A percentile compares a stretch with the other conserved stretches of the same genome.
Conservation (phyloP, 2,888 invertebrate species). For the Ommatoiulus sabulosus region DNA sequence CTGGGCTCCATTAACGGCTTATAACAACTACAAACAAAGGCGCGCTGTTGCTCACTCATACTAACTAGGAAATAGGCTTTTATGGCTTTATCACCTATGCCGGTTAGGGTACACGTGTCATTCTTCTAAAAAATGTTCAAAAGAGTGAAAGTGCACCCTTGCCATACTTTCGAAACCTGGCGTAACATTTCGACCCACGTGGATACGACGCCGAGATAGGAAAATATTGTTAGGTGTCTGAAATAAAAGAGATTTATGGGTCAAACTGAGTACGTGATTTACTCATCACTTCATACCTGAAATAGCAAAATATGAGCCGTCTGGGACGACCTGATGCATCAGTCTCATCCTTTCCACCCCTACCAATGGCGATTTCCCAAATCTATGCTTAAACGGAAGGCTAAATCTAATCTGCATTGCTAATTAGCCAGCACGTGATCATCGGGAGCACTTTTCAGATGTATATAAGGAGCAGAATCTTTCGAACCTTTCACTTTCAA, state of each 20-base stretch:
- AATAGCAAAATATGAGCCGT: neutral
- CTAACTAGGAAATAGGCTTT: neutral
- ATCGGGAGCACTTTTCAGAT: neutral
- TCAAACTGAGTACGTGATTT: slow-evolving; percentile 25
- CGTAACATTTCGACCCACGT: slow-evolving; percentile 37
- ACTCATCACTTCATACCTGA: slow-evolving; percentile 16
- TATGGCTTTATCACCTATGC: neutral
- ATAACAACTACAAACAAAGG: neutral
- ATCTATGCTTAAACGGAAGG: slow-evolving; percentile 21
- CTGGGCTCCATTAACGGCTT: neutral
- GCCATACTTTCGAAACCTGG: slow-evolving; percentile 20
- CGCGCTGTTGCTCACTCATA: neutral
- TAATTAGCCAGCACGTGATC: neutral
- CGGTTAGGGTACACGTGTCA: neutral
- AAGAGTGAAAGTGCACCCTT: slow-evolving; percentile 44
- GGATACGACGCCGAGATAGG: neutral
- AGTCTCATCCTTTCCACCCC: neutral
- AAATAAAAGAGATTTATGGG: slow-evolving; percentile 27
- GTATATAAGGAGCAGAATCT: neutral
- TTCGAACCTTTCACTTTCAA: slow-evolving; percentile 13
- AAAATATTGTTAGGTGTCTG: neutral
- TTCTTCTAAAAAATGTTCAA: neutral
- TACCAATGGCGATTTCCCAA: neutral
- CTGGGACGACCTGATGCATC: neutral
- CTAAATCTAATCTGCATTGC: neutral